Conservation (phyloP, 2,888 invertebrate species). For the Cryptus armator region DNA sequence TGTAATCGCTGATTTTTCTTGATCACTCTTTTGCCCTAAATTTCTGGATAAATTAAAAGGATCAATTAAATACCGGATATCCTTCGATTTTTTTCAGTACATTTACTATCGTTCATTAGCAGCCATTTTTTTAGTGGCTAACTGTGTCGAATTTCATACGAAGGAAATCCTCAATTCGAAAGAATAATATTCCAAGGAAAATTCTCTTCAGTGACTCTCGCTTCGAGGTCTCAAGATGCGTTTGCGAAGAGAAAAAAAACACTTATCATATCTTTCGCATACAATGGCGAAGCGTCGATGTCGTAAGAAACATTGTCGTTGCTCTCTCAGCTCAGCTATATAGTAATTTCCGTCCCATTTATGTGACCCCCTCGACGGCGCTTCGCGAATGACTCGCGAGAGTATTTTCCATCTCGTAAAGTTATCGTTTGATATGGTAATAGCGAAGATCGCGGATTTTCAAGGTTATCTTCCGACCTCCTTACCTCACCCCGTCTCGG, state of each 20-base stretch:
- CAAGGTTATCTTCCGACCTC: constrained; percentile 12
- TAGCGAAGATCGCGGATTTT: constrained; percentile 1
- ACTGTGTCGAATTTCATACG: neutral
- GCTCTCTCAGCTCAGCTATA: neutral
- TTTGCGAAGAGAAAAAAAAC: neutral
- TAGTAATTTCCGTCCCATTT: constrained; percentile 39
- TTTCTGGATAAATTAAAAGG: too few species aligned
- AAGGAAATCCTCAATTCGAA: neutral
- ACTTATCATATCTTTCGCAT: constrained; percentile 34
- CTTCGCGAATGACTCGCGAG: neutral
- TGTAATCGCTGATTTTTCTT: too few species aligned
- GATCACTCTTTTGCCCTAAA: too few species aligned
- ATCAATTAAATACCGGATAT: too few species aligned
- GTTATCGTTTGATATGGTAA: constrained; percentile 32
- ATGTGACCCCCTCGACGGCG: neutral
- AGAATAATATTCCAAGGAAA: neutral
- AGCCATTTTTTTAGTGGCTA: too few species aligned
- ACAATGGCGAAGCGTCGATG: constrained; percentile 24
- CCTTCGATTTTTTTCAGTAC: too few species aligned
- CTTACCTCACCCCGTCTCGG: neutral
- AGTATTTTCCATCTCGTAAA: constrained; percentile 21
- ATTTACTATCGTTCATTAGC: too few species aligned
- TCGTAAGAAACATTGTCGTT: constrained; percentile 35
- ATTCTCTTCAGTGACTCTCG: neutral
- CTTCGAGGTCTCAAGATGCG: constrained; percentile 5